Evolutionary conservation across 1,140 invertebrate genomes (phyloP), one percentile per base, ranked within the genome.

Genomic region (Brachionus asplanchnoidis): DNA sequence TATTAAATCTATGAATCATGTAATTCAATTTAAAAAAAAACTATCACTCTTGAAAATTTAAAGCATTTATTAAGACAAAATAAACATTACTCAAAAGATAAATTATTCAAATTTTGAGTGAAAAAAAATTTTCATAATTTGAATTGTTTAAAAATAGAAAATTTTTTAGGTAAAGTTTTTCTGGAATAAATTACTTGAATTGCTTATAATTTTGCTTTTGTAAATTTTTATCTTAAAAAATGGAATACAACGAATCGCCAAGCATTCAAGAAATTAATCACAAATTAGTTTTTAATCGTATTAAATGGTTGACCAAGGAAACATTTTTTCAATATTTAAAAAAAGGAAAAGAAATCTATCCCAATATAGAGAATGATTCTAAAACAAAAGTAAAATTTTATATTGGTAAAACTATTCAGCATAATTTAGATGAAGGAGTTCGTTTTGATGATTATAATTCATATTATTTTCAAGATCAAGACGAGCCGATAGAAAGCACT

Each of bases 261-360:
- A 73, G 68, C 3, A 73, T 73, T 20, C 68, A 73, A 73, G 68
- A 73, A 73, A 73, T 42, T 17, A 42, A 73, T 17, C 68, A 73
- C n/a, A 73, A 73, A 42, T 5, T 73, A 5, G 36, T 17, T 20
- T 73, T 73, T 73, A 40, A 40, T 17, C 5, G 17, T n/a, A 73
- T 73, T 42, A 73, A 73, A 42, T 73, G 68, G 68, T 73, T 73
- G 36, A 73, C 12, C n/a, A 73, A 73, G 17, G 36, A 40, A 1
- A 46, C 20, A 42, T 73, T 73, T 73, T 2, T 40, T 9, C 5
- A 73, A 1, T 42, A 40, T 17, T 40, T 73, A 17, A 73, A 42
- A 9, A 73, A 73, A 73, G 68, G 68, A 40, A 2, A n/a, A 9
- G 12, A 40, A 73, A 42, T 73, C 9, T 42, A 42, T 73, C 68